These are phyloP conservation scores for Andrena praecox DNA, from an alignment of 2,888 invertebrate species.

Conservation along the genomic window DNA sequence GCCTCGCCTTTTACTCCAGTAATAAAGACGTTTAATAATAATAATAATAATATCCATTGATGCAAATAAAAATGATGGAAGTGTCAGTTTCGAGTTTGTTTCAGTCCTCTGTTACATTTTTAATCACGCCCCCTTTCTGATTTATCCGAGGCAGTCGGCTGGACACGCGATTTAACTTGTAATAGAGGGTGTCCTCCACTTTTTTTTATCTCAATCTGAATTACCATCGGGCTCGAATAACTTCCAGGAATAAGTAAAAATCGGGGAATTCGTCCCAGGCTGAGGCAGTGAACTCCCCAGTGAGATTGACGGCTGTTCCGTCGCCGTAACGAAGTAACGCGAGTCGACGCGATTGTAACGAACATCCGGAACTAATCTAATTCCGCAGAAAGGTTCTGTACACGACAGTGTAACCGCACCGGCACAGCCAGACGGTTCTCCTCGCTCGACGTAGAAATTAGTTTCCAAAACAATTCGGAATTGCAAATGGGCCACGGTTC, in stretches of 20 bases:
- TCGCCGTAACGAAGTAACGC: constrained; percentile 62
- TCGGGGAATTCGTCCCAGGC: constrained; percentile 51
- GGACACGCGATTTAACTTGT: constrained; percentile 46
- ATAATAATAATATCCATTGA: no score
- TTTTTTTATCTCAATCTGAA: constrained; percentile 53
- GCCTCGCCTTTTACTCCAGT: no score
- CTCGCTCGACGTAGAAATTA: constrained; percentile 66
- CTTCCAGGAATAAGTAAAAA: constrained; percentile 59
- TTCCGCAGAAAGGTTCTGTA: constrained; percentile 70
- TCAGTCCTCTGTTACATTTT: background rate
- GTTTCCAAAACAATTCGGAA: constrained; percentile 70
- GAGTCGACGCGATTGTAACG: constrained; percentile 64
- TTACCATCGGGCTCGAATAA: constrained; percentile 30
- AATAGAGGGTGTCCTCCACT: constrained; percentile 12
- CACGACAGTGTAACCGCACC: constrained; percentile 71
- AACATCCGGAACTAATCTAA: constrained; percentile 79
- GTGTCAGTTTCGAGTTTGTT: background rate
- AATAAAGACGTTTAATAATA: no score
- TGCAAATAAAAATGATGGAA: no score
- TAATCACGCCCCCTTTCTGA: no score
- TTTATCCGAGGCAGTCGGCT: background rate
- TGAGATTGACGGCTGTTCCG: constrained; percentile 50
- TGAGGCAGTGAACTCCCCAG: constrained; percentile 44
- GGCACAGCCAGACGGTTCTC: constrained; percentile 29
- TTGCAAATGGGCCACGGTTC: constrained; percentile 56